A percentile compares a stretch with the other conserved stretches of the same genome.
Conservation (phyloP, 2,113 vertebrate genomes). For the Vulpes lagopus region DNA sequence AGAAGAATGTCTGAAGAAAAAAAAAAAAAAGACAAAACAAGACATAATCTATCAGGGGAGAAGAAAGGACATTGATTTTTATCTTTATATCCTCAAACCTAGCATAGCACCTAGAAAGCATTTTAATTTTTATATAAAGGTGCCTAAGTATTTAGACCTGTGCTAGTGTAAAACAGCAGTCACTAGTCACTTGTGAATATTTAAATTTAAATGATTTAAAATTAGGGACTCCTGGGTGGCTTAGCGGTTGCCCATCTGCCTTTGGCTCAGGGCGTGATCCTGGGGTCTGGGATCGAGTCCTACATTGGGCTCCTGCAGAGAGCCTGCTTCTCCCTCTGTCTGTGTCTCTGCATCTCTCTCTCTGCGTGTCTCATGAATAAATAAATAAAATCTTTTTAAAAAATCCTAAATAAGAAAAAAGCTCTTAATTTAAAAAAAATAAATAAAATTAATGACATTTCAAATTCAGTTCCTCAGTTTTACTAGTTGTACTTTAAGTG, state of each 20-base stretch:
- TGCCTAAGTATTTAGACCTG: background rate
- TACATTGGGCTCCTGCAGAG: too few relatives aligned
- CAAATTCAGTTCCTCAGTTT: background rate
- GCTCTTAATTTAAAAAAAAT: background rate
- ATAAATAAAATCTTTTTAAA: too few relatives aligned
- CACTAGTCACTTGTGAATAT: background rate
- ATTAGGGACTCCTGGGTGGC: too few relatives aligned
- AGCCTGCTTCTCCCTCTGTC: too few relatives aligned
- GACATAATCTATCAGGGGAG: background rate
- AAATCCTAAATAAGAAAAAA: too few relatives aligned
- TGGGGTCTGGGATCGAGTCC: too few relatives aligned
- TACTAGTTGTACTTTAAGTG: background rate
- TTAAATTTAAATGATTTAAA: background rate
- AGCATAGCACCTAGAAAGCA: background rate
- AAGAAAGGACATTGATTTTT: background rate
- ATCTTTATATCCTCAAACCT: background rate
- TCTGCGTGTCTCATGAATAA: too few relatives aligned
- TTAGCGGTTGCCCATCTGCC: too few relatives aligned
- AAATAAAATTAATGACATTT: constrained; percentile 34
- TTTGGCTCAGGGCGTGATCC: too few relatives aligned
- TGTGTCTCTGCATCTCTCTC: too few relatives aligned
- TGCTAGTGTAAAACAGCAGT: background rate
- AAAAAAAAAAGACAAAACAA: background rate
- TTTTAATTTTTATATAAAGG: background rate
- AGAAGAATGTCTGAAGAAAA: background rate